A percentile compares a stretch with the other conserved stretches of the same genome.
Evolutionary conservation across 2,113 vertebrate species (phyloP).

Genomic region (Vulpes vulpes): DNA sequence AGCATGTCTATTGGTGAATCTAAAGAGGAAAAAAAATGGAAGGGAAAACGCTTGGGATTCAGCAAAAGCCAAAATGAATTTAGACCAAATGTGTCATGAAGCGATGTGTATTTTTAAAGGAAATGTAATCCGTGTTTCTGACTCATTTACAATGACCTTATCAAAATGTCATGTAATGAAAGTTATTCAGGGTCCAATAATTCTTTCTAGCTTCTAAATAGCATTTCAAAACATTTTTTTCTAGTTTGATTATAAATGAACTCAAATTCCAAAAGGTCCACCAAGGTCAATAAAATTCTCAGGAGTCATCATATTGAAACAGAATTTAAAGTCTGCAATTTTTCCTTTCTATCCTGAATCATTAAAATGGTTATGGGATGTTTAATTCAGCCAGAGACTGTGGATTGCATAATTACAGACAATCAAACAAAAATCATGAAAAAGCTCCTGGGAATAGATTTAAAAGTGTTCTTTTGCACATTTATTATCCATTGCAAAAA

Average conservation of each 20-base stretch:
- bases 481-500: constrained; percentile 8
- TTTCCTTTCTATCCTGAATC: constrained; percentile 57
- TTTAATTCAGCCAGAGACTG: constrained; percentile 64
- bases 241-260: constrained; percentile 77
- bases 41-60: constrained; percentile 68
- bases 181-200: constrained; percentile 76
- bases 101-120: constrained; percentile 76
- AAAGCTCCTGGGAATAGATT: constrained; percentile 39
- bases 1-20: constrained; percentile 74
- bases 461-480: constrained; percentile 14
- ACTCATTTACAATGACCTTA: constrained; percentile 83
- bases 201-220: constrained; percentile 75
- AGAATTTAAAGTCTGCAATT: constrained; percentile 66
- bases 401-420: constrained; percentile 59
- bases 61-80: constrained; percentile 78
- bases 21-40: constrained; percentile 33
- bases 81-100: constrained; percentile 73
- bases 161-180: constrained; percentile 81
- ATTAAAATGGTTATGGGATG: constrained; percentile 63
- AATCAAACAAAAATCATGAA: constrained; percentile 67
- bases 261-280: constrained; percentile 72
- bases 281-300: constrained; percentile 78
- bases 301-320: constrained; percentile 72
- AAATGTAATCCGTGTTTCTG: constrained; percentile 81
- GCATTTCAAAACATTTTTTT: constrained; percentile 77